A percentile compares a stretch with the other conserved stretches of the same genome.
These are phyloP conservation scores for Arion vulgaris DNA, from an alignment of 1,140 invertebrate species.

Conservation along the genomic window DNA sequence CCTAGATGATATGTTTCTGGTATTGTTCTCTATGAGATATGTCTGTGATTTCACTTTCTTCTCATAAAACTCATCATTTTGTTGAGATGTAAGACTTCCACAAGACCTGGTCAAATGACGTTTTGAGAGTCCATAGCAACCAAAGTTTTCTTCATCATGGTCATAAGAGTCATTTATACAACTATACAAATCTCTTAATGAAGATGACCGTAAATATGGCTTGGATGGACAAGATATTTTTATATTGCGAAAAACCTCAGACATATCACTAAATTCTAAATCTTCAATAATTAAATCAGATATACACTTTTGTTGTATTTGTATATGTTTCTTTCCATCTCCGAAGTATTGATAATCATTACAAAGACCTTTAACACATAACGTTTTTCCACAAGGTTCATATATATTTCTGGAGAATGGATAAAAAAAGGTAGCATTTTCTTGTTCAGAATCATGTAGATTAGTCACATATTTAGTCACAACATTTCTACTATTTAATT, in stretches of 20 bases:
- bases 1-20: neutral
- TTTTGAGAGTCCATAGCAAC: neutral
- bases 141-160: neutral
- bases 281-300: conserved; percentile 23
- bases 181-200: conserved; percentile 10
- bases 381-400: neutral
- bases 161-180: neutral
- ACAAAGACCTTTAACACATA: neutral
- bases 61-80: neutral
- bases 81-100: neutral
- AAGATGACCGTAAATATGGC: conserved; percentile 1
- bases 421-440: neutral
- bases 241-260: conserved; percentile 8
- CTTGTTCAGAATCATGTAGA: neutral
- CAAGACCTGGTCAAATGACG: neutral
- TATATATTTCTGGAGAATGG: neutral
- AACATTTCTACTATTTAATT: neutral
- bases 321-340: neutral
- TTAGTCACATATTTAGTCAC: neutral
- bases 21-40: neutral
- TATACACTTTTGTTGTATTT: neutral
- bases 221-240: neutral
- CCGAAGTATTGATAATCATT: neutral
- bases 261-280: conserved; percentile 19
- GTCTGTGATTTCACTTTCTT: neutral